phyloP scores from a whole-genome alignment of 1,140 invertebrate species.

The Zaprionus inermis region DNA sequence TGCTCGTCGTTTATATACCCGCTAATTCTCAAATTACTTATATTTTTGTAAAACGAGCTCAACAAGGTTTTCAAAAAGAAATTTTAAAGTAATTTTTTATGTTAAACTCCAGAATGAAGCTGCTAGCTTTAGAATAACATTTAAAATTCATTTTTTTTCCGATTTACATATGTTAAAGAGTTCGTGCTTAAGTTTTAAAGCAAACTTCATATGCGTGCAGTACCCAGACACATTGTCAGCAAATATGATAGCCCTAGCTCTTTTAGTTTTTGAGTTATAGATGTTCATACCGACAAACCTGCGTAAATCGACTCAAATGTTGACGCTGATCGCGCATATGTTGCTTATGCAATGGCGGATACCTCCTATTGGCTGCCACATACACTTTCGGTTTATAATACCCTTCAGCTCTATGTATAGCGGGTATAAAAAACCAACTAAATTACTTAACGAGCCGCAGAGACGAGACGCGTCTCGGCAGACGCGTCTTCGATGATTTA shows the following conservation, averaged over 20 bases:
- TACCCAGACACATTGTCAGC: too few relatives aligned
- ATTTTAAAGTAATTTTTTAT: too few relatives aligned
- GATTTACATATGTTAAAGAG: neutral
- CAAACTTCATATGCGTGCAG: neutral
- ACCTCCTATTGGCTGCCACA: neutral
- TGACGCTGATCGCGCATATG: neutral
- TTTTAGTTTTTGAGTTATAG: neutral
- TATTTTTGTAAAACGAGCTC: neutral
- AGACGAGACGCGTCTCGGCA: neutral
- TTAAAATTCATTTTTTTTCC: neutral
- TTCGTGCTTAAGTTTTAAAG: neutral
- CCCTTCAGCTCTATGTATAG: neutral
- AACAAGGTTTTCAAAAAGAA: neutral
- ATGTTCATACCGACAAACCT: neutral
- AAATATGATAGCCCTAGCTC: neutral
- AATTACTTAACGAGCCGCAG: conserved; percentile 77
- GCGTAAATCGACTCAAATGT: neutral
- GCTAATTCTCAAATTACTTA: too few relatives aligned
- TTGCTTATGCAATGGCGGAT: neutral
- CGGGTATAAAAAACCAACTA: conserved; percentile 57
- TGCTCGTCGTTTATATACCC: too few relatives aligned
- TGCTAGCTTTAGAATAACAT: neutral
- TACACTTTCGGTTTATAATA: neutral
- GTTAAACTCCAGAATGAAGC: neutral
- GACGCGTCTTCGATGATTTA: conserved; percentile 68